Evolutionary conservation across 2,797 vertebrate species (phyloP), one percentile per base, ranked within the genome.

Genomic region (Acrossocheilus fasciatus): DNA sequence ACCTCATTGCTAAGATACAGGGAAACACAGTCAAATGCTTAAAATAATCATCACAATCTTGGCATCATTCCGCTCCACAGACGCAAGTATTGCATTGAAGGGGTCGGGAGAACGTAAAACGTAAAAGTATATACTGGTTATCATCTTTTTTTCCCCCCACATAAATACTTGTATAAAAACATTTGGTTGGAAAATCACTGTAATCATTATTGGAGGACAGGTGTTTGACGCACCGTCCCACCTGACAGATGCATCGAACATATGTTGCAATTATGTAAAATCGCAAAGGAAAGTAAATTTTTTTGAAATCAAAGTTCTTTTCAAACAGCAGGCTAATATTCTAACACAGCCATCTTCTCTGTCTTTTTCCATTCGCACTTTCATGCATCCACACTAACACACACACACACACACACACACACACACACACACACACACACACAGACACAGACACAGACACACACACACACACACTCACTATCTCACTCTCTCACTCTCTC

Each of bases 281-380:
- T 26, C 80, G 86, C 66, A 70, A 86, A 85, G 47, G 78, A 89
- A 91, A 57, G 62, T 66, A 41, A 39, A 54, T 78, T 68, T 34
- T 64, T 64, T 82, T 75, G 0, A 64, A 83, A 80, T 73, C 82
- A 54, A 84, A 72, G 70, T 87, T 83, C 43, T 66, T 52, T 89
- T 88, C 83, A 77, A 85, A 91, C 81, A 89, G 59, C 83, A 90
- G 87, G 90, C 85, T 66, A 89, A 91, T 91, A 86, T 88, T 86
- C 86, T 77, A 87, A 90, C 76, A 70, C 74, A 87, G 84, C 83
- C 82, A 54, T 45, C 41, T 86, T 69, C 72, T 50, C 43, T 88
- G 85, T 82, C 87, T 90, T 86, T 84, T 64, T 74, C 47, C 45
- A 18, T 70, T 78, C 39, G 0, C 75, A 41, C 52, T 74, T 70